These are phyloP conservation scores for Spisula subtruncata DNA, from an alignment of 2,888 invertebrate species.

Conservation along the genomic window DNA sequence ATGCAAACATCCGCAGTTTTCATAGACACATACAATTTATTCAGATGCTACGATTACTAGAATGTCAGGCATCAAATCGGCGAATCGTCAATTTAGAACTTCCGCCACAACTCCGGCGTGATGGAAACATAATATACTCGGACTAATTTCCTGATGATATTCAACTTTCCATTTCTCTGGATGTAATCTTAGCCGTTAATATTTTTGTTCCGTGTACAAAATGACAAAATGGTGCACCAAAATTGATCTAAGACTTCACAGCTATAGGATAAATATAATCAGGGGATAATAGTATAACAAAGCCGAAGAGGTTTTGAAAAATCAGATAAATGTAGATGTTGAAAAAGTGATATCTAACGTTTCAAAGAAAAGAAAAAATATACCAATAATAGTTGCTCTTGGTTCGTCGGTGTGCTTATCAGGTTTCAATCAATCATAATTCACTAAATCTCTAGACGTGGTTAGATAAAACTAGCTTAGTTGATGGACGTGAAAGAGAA, in stretches of 20 bases:
- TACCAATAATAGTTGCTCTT: not conserved
- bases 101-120: not conserved
- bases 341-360: not conserved
- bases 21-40: not conserved
- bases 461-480: not conserved
- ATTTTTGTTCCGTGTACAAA: not conserved
- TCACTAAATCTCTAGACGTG: constrained; percentile 7
- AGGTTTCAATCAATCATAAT: not conserved
- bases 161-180: not conserved
- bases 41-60: not conserved
- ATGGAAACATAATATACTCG: too few species aligned
- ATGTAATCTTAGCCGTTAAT: not conserved
- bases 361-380: constrained; percentile 4
- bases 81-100: constrained; percentile 19
- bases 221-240: too few species aligned
- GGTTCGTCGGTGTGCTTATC: not conserved
- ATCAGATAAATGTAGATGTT: not conserved
- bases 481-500: not conserved
- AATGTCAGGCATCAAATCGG: not conserved
- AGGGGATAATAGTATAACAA: too few species aligned
- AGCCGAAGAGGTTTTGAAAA: too few species aligned
- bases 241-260: too few species aligned
- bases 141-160: too few species aligned
- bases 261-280: too few species aligned
- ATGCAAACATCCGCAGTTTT: not conserved